Evolutionary conservation across 2,888 invertebrate genomes (phyloP).

Genomic region (Carcina quercana): DNA sequence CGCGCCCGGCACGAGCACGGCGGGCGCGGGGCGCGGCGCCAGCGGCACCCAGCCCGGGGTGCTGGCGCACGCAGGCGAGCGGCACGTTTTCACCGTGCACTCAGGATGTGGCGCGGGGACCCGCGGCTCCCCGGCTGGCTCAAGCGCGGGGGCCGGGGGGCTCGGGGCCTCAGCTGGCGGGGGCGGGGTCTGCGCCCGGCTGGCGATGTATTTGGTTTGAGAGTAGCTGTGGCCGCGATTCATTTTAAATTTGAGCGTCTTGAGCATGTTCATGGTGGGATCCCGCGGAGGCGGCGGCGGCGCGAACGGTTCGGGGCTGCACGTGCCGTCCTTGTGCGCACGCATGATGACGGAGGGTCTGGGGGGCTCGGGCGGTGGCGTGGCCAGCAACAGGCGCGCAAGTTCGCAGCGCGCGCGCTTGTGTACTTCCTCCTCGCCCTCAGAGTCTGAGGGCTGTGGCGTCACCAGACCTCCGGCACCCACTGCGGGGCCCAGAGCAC

Average conservation of each 20-base stretch:
- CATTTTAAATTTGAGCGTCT: slow-evolving; percentile 83
- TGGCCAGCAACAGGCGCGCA: slow-evolving; percentile 67
- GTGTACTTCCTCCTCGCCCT: slow-evolving; percentile 77
- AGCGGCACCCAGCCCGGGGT: slow-evolving; percentile 56
- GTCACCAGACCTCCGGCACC: slow-evolving; percentile 74
- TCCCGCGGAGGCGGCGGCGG: slow-evolving; percentile 40
- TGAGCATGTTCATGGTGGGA: slow-evolving; percentile 74
- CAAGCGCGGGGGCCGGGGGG: slow-evolving; percentile 20
- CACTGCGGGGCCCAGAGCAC: slow-evolving; percentile 41
- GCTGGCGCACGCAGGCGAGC: slow-evolving; percentile 24
- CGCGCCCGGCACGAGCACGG: slow-evolving; percentile 56
- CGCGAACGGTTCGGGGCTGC: slow-evolving; percentile 64
- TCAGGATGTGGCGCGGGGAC: slow-evolving; percentile 42
- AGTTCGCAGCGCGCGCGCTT: slow-evolving; percentile 67
- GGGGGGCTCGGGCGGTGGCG: slow-evolving; percentile 72
- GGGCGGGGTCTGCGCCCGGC: slow-evolving; percentile 39
- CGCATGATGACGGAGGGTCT: slow-evolving; percentile 88
- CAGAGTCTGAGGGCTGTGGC: slow-evolving; percentile 91
- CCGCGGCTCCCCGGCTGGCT: slow-evolving; percentile 25
- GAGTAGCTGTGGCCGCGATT: slow-evolving; percentile 77
- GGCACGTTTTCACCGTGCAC: slow-evolving; percentile 23
- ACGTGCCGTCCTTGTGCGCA: slow-evolving; percentile 87
- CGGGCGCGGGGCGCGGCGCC: slow-evolving; percentile 63
- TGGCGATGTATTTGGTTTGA: slow-evolving; percentile 74
- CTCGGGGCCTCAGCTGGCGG: slow-evolving; percentile 21